These are phyloP conservation scores for Atherinomorus stipes DNA, from an alignment of 2,113 vertebrate species.

Conservation along the genomic window DNA sequence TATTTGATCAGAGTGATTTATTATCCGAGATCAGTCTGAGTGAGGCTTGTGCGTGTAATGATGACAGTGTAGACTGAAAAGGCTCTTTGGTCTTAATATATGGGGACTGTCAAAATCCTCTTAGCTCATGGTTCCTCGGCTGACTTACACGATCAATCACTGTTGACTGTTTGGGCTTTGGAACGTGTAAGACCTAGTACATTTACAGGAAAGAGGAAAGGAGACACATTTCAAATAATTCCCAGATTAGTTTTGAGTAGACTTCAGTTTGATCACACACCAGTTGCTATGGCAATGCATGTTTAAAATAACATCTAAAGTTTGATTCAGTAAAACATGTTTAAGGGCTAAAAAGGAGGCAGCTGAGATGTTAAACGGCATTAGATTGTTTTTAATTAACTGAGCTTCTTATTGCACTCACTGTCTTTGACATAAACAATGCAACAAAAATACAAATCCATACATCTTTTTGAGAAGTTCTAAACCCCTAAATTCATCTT, in stretches of 20 bases:
- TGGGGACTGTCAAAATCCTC: constrained; percentile 60
- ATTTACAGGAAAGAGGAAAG: neutral
- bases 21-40: constrained; percentile 40
- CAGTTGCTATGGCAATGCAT: neutral
- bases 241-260: neutral
- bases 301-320: too few relatives aligned
- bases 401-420: too few relatives aligned
- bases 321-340: too few relatives aligned
- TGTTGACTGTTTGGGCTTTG: constrained; percentile 34
- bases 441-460: too few relatives aligned
- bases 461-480: too few relatives aligned
- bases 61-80: constrained; percentile 50
- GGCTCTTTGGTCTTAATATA: constrained; percentile 57
- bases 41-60: constrained; percentile 45
- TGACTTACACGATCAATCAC: constrained; percentile 60
- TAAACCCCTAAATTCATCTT: too few relatives aligned
- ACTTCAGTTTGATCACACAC: neutral
- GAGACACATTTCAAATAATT: neutral
- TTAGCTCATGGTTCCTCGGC: constrained; percentile 53
- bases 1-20: constrained; percentile 49
- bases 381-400: too few relatives aligned
- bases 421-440: too few relatives aligned
- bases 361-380: too few relatives aligned
- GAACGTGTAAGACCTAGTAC: neutral
- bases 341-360: too few relatives aligned